Conservation (phyloP, 2,888 invertebrate species). For the Drosophila incognita region DNA sequence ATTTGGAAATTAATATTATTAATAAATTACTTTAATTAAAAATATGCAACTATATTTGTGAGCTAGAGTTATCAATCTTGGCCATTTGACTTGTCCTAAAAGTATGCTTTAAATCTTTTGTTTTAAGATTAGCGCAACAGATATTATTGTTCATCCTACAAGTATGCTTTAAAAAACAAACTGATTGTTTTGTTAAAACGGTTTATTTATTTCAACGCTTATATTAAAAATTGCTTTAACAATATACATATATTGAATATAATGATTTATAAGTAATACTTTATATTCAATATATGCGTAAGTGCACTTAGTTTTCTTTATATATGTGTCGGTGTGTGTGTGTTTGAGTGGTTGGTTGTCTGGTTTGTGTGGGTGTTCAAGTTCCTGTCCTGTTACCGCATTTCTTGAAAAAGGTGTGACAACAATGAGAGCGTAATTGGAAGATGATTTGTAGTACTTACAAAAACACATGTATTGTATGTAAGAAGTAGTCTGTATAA, state of each 20-base stretch:
- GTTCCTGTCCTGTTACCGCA: slow-evolving; percentile 43
- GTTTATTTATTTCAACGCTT: slow-evolving; percentile 81
- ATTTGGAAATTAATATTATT: neutral
- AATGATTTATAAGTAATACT: slow-evolving; percentile 48
- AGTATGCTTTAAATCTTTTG: neutral
- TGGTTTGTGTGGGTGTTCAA: slow-evolving; percentile 34
- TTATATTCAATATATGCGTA: slow-evolving; percentile 57
- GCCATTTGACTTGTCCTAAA: neutral
- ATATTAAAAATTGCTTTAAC: slow-evolving; percentile 75
- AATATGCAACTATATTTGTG: neutral
- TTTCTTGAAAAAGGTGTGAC: slow-evolving; percentile 51
- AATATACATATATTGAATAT: slow-evolving; percentile 67
- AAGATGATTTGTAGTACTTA: slow-evolving; percentile 52
- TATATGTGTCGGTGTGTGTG: slow-evolving; percentile 25
- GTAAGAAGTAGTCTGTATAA: slow-evolving; percentile 23
- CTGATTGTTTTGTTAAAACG: slow-evolving; percentile 64
- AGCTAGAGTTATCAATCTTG: neutral
- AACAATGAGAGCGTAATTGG: slow-evolving; percentile 45
- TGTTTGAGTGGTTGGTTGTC: neutral
- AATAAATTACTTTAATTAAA: neutral
- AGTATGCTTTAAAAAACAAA: neutral
- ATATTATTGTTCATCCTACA: neutral
- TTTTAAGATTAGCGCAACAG: neutral
- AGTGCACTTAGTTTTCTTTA: slow-evolving; percentile 70
- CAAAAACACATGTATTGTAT: slow-evolving; percentile 7